A percentile compares a stretch with the other conserved stretches of the same genome.
Evolutionary conservation across 1,140 invertebrate species (phyloP).

Genomic region (Drosophila kohkoa): DNA sequence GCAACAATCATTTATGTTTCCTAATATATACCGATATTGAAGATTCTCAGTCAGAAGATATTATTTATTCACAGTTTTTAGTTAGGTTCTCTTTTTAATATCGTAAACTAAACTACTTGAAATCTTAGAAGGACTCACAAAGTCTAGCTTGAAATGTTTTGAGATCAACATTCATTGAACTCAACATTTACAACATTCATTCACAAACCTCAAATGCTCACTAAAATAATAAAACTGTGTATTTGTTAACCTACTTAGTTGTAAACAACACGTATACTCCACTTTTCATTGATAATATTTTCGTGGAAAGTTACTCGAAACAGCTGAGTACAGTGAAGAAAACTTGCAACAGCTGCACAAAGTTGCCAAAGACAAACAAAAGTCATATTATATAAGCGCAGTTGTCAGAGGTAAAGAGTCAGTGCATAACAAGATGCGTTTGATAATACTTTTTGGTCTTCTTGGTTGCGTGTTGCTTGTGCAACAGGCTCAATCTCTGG

Average conservation of each 20-base stretch:
- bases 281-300: not conserved
- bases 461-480: not conserved
- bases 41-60: too few species aligned
- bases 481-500: not conserved
- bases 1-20: too few species aligned
- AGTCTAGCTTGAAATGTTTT: too few species aligned
- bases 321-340: slow-evolving; percentile 32
- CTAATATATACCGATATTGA: too few species aligned
- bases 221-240: too few species aligned
- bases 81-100: too few species aligned
- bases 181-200: too few species aligned
- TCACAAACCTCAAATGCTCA: too few species aligned
- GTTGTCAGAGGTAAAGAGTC: not conserved
- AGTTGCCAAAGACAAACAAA: not conserved
- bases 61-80: too few species aligned
- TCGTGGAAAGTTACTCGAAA: not conserved
- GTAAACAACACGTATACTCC: not conserved
- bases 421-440: slow-evolving; percentile 3
- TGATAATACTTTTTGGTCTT: not conserved
- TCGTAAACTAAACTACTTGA: too few species aligned
- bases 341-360: not conserved
- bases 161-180: too few species aligned
- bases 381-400: slow-evolving; percentile 22
- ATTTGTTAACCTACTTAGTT: not conserved
- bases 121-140: too few species aligned